Base-by-base conservation (phyloP, 2,113 vertebrate species). In the Speoplatyrhinus poulsoni region DNA sequence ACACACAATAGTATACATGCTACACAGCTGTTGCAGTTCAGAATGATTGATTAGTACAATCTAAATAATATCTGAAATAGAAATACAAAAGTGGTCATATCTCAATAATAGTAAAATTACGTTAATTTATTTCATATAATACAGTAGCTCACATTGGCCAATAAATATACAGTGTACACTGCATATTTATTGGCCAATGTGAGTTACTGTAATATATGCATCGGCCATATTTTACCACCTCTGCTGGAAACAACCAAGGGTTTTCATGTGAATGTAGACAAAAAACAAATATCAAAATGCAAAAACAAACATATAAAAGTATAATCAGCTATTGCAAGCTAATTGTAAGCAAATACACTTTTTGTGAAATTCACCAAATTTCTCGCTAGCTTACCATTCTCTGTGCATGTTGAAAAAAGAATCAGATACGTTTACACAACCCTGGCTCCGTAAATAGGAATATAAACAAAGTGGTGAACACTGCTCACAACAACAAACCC, bases 1-100 rank as follows among this genome's bases (percentile, higher is more conserved):
- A 67, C 41, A 66, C 33, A 67, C 52, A 67, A 49, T 46, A 62
- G 46, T 15, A 52, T 15, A 11, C 49, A 52, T 3, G 12, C 3
- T 12, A 9, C 3, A 52, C 12, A 15, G 10, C 10, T 52, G 49
- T 15, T 52, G 49, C 36, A 41, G 49, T 26, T 26, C 26, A 15
- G 10, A 11, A 4, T 15, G 13, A 12, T 11, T 10, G 49, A 15
- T 52, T 10, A 52, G 13, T 26, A 2, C 26, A 26, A 52, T 52
- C 3, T 10, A 11, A 52, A 52, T 11, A 11, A 52, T 52, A 52
- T 52, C 6, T 6, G 49, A 52, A 52, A 4, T 13, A 26, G 26
- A 26, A 26, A 26, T 26, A 26, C 26, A 26, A 26, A 26, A 26
- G 26, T 26, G 26, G 26, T 26, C 26, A 26, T 56, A 56, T 56